These are phyloP conservation scores for Epicauta chinensis DNA, from an alignment of 1,140 invertebrate genomes.

Conservation along the genomic window DNA sequence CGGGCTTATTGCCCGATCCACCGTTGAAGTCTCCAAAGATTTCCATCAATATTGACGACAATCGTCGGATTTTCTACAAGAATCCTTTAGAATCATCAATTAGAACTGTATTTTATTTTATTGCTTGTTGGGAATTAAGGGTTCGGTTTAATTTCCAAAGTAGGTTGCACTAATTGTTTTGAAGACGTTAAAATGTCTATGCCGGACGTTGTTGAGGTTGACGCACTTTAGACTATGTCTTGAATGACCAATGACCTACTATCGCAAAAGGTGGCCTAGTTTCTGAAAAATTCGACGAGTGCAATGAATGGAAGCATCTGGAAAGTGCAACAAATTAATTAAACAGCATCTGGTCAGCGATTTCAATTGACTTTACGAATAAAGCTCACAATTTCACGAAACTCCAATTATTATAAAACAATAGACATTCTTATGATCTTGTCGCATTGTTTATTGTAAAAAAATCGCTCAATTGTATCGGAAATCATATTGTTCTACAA, in stretches of 20 bases:
- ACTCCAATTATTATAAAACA: too few relatives aligned
- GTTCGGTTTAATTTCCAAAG: too few relatives aligned
- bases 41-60: not conserved
- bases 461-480: slow-evolving; percentile 14
- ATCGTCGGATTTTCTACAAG: not conserved
- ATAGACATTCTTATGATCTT: slow-evolving; percentile 3
- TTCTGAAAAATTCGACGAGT: not conserved
- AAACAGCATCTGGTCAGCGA: too few relatives aligned
- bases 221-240: not conserved
- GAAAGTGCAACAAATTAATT: slow-evolving; percentile 1
- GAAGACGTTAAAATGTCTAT: too few relatives aligned
- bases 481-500: slow-evolving; percentile 9
- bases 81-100: too few relatives aligned
- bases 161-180: too few relatives aligned
- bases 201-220: not conserved
- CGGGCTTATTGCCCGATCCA: slow-evolving; percentile 29
- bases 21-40: slow-evolving; percentile 11
- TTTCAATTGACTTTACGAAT: too few relatives aligned
- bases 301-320: not conserved
- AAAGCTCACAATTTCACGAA: too few relatives aligned
- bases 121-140: too few relatives aligned
- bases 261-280: slow-evolving; percentile 4
- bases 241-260: slow-evolving; percentile 10
- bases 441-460: slow-evolving; percentile 16
- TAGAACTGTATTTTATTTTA: too few relatives aligned